These are phyloP conservation scores for Zygaena filipendulae DNA, from an alignment of 2,888 invertebrate genomes.

Conservation along the genomic window DNA sequence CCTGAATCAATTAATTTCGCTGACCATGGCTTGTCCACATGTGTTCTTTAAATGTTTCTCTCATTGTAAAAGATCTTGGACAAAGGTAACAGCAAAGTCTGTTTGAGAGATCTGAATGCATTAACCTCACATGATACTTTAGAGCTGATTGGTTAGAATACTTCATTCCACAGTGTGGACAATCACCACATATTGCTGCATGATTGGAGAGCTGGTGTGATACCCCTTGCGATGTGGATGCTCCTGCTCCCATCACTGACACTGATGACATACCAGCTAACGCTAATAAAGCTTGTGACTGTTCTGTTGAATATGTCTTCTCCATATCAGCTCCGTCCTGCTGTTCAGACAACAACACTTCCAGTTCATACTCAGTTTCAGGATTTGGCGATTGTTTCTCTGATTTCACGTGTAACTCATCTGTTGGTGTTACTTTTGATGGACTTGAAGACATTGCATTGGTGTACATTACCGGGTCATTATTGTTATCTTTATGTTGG, in stretches of 20 bases:
- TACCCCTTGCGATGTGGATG: conserved; percentile 50
- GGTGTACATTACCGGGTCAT: conserved; percentile 31
- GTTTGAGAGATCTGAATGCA: conserved; percentile 76
- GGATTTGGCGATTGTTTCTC: conserved; percentile 58
- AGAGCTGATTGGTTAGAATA: conserved; percentile 77
- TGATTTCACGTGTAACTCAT: conserved; percentile 45
- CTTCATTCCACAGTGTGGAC: conserved; percentile 76
- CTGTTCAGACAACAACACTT: conserved; percentile 55
- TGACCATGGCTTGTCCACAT: conserved; percentile 75
- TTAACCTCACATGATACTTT: conserved; percentile 75
- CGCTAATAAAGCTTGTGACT: conserved; percentile 45
- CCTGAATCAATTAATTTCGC: conserved; percentile 52
- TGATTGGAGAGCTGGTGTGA: conserved; percentile 57
- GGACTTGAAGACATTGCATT: conserved; percentile 43
- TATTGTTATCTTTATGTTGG: conserved; percentile 38
- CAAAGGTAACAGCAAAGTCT: conserved; percentile 76
- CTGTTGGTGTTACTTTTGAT: conserved; percentile 29
- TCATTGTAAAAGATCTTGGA: conserved; percentile 74
- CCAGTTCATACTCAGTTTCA: conserved; percentile 58
- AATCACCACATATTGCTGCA: conserved; percentile 70
- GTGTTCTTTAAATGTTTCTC: conserved; percentile 76
- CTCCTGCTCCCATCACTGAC: conserved; percentile 33
- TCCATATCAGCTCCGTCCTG: conserved; percentile 48
- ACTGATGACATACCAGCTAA: conserved; percentile 51
- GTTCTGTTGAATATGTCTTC: conserved; percentile 38